Conservation (phyloP, 2,888 invertebrate species). For the Blastobasis adustella region DNA sequence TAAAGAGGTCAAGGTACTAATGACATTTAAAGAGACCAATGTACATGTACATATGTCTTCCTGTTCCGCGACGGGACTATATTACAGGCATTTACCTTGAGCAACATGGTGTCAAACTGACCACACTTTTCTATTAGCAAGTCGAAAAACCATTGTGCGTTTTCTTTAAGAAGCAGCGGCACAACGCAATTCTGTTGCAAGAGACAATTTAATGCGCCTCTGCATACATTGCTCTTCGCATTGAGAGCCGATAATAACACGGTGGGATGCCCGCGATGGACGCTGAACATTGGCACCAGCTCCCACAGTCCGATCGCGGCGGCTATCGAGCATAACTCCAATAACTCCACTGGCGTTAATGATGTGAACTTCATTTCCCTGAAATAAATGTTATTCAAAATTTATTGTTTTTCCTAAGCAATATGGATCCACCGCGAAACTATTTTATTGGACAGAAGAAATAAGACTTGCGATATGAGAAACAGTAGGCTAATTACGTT, state of each 20-base stretch:
- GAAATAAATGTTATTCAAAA: constrained; percentile 12
- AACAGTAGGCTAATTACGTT: too few relatives aligned
- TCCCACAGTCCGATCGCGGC: constrained; percentile 67
- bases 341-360: constrained; percentile 36
- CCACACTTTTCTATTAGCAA: constrained; percentile 69
- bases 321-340: constrained; percentile 47
- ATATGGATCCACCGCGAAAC: too few relatives aligned
- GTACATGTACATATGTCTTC: too few relatives aligned
- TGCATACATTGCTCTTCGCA: constrained; percentile 40
- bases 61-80: too few relatives aligned
- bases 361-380: constrained; percentile 53
- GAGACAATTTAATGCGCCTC: constrained; percentile 48
- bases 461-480: too few relatives aligned
- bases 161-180: constrained; percentile 52
- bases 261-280: constrained; percentile 47
- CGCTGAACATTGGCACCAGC: constrained; percentile 50
- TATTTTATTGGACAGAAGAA: too few relatives aligned
- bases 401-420: too few relatives aligned
- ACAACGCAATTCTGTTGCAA: constrained; percentile 43
- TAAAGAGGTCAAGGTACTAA: too few relatives aligned
- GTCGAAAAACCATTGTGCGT: constrained; percentile 64
- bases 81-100: constrained; percentile 58
- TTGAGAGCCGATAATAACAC: constrained; percentile 45
- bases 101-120: constrained; percentile 65
- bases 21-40: too few relatives aligned